These are phyloP conservation scores for Perccottus glenii DNA, from an alignment of 2,113 vertebrate species.

Conservation along the genomic window DNA sequence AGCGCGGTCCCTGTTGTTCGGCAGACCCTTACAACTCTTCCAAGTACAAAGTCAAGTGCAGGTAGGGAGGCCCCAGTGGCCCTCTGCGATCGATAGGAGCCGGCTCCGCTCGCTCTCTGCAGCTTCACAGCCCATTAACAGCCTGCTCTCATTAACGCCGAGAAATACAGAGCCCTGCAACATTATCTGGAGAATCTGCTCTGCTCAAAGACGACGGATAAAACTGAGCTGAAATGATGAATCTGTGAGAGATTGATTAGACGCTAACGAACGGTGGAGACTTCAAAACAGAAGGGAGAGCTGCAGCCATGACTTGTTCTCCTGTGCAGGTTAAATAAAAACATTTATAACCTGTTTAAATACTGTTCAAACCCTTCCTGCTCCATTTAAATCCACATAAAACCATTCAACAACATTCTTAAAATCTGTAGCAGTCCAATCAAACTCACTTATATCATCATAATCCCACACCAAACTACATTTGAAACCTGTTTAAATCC, in stretches of 20 bases:
- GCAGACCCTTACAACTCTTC: constrained; percentile 81
- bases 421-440: no score
- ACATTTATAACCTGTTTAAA: no score
- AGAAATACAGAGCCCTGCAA: constrained; percentile 56
- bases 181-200: constrained; percentile 39
- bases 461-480: no score
- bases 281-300: no score
- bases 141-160: constrained; percentile 73
- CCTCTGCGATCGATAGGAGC: constrained; percentile 70
- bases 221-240: constrained; percentile 27
- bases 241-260: neutral
- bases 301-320: no score
- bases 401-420: no score
- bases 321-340: no score
- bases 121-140: constrained; percentile 61
- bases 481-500: no score
- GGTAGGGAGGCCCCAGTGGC: constrained; percentile 76
- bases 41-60: constrained; percentile 83
- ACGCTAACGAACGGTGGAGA: no score
- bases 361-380: no score
- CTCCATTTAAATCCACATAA: no score
- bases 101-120: constrained; percentile 72
- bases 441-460: no score
- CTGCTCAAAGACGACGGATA: neutral
- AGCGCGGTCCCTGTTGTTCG: constrained; percentile 74